phyloP scores from a whole-genome alignment of 1,140 invertebrate genomes.

The Drosophila baimaii region DNA sequence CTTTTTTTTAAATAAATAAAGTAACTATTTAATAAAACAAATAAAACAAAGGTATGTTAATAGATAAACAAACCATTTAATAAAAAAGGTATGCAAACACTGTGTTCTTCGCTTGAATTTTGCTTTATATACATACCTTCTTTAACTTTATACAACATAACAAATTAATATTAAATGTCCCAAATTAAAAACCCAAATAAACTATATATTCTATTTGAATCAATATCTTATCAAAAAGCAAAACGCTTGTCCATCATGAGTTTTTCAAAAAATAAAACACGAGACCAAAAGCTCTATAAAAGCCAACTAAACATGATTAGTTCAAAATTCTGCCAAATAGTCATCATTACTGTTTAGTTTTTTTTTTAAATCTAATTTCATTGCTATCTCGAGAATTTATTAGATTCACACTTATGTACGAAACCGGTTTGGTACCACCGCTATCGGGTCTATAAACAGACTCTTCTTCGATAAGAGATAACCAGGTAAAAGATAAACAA shows the following conservation, averaged over 20 bases:
- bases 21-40: too few species aligned
- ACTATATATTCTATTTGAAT: neutral
- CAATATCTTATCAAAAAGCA: neutral
- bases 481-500: constrained; percentile 10
- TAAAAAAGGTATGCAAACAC: too few species aligned
- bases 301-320: neutral
- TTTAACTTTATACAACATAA: too few species aligned
- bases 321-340: neutral
- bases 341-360: constrained; percentile 27
- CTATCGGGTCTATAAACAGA: constrained; percentile 12
- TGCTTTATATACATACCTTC: too few species aligned
- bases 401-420: constrained; percentile 20
- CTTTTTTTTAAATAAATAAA: too few species aligned
- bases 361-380: constrained; percentile 11
- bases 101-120: too few species aligned
- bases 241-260: constrained; percentile 1
- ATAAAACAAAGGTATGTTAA: too few species aligned
- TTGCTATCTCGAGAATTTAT: constrained; percentile 32
- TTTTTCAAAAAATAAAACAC: neutral
- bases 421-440: neutral
- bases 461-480: constrained; percentile 15
- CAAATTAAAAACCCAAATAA: neutral
- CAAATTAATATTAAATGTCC: too few species aligned
- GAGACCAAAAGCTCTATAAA: constrained; percentile 9
- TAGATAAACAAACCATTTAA: too few species aligned